A percentile compares a stretch with the other conserved stretches of the same genome.
These are phyloP conservation scores for Antechinus stuartii DNA, from an alignment of 2,113 vertebrate genomes.

Conservation along the genomic window DNA sequence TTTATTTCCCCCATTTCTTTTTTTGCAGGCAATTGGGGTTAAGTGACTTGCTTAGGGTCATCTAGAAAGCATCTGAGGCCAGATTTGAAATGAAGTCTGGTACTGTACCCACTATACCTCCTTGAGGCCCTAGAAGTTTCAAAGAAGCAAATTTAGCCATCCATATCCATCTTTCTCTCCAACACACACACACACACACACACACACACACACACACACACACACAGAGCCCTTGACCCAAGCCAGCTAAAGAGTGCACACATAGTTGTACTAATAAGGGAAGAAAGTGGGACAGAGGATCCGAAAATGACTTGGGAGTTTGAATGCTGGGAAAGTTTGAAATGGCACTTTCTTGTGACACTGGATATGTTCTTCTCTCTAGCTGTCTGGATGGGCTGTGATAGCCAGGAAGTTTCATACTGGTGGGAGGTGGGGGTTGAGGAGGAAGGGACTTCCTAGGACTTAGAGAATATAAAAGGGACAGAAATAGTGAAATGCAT, in stretches of 20 bases:
- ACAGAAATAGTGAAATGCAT: background rate
- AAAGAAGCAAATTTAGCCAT: background rate
- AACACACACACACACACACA: background rate
- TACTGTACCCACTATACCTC: background rate
- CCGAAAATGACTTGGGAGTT: background rate
- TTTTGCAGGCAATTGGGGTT: background rate
- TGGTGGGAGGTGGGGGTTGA: background rate
- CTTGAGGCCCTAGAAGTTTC: background rate
- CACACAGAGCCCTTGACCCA: background rate
- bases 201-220: background rate
- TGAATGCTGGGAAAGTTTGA: background rate
- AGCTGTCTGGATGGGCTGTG: background rate
- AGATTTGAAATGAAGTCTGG: background rate
- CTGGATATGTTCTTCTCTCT: background rate
- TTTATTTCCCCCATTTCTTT: too few species aligned
- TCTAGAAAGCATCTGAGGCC: background rate
- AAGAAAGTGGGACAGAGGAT: background rate
- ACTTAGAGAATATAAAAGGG: background rate
- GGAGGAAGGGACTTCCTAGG: background rate
- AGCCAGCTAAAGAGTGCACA: background rate
- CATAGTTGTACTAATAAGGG: background rate
- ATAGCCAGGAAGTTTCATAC: background rate
- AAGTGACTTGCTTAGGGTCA: background rate
- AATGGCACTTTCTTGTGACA: background rate
- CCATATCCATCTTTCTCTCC: background rate